phyloP scores from a whole-genome alignment of 1,140 invertebrate genomes.

The Bombus polaris region DNA sequence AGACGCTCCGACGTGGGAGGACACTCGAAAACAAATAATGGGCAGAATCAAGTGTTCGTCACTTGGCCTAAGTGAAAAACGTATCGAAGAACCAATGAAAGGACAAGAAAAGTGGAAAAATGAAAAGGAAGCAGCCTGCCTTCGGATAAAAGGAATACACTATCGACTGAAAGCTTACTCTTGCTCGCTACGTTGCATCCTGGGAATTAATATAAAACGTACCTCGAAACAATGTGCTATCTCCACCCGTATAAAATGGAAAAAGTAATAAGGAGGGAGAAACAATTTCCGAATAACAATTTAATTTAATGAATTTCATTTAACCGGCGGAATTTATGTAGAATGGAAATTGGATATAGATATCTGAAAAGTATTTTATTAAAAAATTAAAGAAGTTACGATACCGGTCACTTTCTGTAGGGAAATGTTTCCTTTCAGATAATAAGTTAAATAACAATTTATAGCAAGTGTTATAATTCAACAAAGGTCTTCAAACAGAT shows the following conservation, averaged over 20 bases:
- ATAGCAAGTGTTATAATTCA: neutral
- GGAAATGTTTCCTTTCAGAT: no score
- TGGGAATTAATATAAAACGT: neutral
- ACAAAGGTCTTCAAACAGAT: neutral
- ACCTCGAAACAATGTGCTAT: no score
- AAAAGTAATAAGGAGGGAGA: neutral
- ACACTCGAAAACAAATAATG: slow-evolving; percentile 20
- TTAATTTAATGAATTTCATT: neutral
- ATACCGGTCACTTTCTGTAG: neutral
- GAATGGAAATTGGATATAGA: neutral
- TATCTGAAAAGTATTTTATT: neutral
- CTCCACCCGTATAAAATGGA: neutral
- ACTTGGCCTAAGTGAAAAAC: neutral
- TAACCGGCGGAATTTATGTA: neutral
- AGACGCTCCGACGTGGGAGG: no score
- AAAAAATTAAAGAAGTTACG: neutral
- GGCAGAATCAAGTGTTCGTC: slow-evolving; percentile 27
- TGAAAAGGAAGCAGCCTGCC: neutral
- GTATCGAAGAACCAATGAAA: slow-evolving; percentile 7
- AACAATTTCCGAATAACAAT: neutral
- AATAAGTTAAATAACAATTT: no score
- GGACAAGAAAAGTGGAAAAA: neutral
- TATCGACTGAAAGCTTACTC: neutral
- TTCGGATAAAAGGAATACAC: neutral
- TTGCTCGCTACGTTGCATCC: neutral